Base-by-base conservation (phyloP, 2,113 vertebrate genomes). In the Hemichromis elongatus region DNA sequence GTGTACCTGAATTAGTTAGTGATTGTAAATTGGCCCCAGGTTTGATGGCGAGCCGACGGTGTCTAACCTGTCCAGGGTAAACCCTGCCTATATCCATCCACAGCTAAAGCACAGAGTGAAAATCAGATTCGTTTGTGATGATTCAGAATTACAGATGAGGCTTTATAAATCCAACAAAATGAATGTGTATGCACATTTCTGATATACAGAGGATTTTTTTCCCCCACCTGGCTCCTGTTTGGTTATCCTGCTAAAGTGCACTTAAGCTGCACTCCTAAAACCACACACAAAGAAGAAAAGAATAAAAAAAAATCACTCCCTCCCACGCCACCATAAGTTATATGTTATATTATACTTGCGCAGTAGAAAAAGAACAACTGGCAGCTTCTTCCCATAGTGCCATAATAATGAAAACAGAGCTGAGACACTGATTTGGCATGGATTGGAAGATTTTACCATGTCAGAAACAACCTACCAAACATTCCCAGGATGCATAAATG, bases 401-500 rank as follows among this genome's bases (percentile, higher is more conserved):
- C 47, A 18, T 55, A 47, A 59, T 30, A 57, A 9, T 73, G 35
- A 84, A 83, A 82, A 78, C 12, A 54, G 81, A 50, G 54, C 78
- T 35, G 28, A 77, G 42, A 30, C 35, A 73, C 16, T 26, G 75
- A 66, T 19, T 6, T 63, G 11, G 55, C 56, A 73, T 14, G 2
- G 35, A 37, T 24, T 75, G 19, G 21, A 78, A 26, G 3, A 79
- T 59, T 79, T 56, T n/a, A 57, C 16, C 52, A 55, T 63, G 24
- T 84, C 45, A n/a, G 9, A 80, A 55, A 79, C 52, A 89, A 14
- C 7, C 45, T 10, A 35, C 81, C 42, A 82, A 54, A 82, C 53
- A 81, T 61, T 82, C 6, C 30, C 52, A 45, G 26, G 82, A 81
- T 18, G 55, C 50, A 84, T 12, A 79, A 82, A 82, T 82, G 1